Base-by-base conservation (phyloP, 2,113 vertebrate species). In the Sturnus vulgaris region DNA sequence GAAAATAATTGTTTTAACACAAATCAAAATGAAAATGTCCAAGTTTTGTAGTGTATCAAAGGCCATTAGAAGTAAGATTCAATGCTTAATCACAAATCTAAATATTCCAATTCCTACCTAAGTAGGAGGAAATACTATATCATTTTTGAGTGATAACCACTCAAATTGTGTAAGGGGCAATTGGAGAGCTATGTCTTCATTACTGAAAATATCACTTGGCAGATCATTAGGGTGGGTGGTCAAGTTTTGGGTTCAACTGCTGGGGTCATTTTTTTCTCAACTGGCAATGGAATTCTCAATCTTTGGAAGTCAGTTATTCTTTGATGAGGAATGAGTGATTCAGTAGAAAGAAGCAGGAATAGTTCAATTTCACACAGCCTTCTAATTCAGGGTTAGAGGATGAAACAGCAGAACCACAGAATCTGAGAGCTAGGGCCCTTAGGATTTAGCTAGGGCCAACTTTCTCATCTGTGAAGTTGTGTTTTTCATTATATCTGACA, bases 401-500 rank as follows among this genome's bases (percentile, higher is more conserved):
- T 95, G 94, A 96, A 96, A 91, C 56, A 82, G 75, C 86, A 90
- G 91, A 95, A 94, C 89, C 80, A 53, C 63, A 73, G 82, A 92
- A 80, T 65, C 69, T 80, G 69, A 60, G 82, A 92, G 82, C 63
- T 64, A 31, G 86, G 90, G 50, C 97, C 84, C 97, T 92, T 86
- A 95, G 97, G 96, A 95, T 96, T 96, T 92, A 80, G 90, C 40
- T 63, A 72, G 89, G 96, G 81, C 90, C 85, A 93, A 55, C 75
- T 68, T 93, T 93, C 92, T 95, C 86, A 75, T 93, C 90, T 97
- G 82, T 92, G 93, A 93, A 91, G 92, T 50, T 92, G 73, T 70
- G 80, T 92, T 95, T 96, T 95, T 96, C 94, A 94, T 94, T 96
- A 96, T 90, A 96, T 52, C 94, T 98, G 96, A 97, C 97, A 97